Evolutionary conservation across 2,113 vertebrate species (phyloP).

Genomic region (Aix galericulata): DNA sequence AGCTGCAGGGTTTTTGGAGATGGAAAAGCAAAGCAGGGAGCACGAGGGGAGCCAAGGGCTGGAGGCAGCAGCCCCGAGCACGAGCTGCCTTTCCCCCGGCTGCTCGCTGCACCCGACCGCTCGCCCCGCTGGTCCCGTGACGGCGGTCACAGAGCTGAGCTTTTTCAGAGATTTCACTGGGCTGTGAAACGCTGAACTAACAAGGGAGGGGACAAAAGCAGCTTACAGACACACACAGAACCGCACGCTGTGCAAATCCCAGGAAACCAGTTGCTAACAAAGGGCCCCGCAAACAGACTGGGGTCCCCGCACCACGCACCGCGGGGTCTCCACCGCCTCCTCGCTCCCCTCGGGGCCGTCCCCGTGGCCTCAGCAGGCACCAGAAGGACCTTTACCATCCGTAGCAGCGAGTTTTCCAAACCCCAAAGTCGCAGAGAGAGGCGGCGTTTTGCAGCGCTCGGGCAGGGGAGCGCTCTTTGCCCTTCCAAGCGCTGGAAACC

Average conservation of each 20-base stretch:
- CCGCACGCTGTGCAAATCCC: background rate
- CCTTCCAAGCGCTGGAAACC: constrained; percentile 53
- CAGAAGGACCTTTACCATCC: background rate
- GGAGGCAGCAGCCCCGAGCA: background rate
- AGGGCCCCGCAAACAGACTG: accelerated
- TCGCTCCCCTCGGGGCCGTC: accelerated
- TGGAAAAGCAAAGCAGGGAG: background rate
- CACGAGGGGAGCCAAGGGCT: background rate
- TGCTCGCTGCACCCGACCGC: no score
- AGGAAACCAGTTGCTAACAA: background rate
- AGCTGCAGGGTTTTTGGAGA: background rate
- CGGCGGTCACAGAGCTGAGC: constrained; percentile 30
- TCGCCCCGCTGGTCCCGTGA: background rate
- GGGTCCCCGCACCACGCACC: no score
- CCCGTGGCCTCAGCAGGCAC: accelerated
- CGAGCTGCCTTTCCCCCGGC: no score
- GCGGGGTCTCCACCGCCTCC: no score
- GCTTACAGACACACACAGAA: background rate
- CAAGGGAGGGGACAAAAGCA: background rate
- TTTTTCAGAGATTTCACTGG: constrained; percentile 25
- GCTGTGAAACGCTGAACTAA: background rate
- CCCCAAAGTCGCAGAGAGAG: background rate
- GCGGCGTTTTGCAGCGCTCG: background rate
- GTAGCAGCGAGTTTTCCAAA: accelerated
- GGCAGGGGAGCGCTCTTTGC: constrained; percentile 26